Evolutionary conservation across 1,140 invertebrate species (phyloP), one percentile per base, ranked within the genome.

Genomic region (Drosophila kepulauana): DNA sequence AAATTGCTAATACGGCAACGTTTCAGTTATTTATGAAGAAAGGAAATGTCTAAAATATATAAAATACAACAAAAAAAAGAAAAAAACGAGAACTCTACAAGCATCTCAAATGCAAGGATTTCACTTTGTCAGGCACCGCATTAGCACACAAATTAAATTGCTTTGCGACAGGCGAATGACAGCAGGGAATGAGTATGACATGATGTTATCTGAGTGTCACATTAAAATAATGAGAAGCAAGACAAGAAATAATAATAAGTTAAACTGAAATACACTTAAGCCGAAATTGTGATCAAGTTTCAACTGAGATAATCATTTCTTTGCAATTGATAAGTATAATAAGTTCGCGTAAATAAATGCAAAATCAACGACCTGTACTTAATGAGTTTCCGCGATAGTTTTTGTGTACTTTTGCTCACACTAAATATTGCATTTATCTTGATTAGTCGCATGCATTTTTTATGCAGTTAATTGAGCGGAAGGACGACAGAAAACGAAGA

Each of bases 1-100:
- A 78, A 82, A 87, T 88, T 88, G 77, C 84, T 88, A 87, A 84
- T 88, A 82, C 59, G 61, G 13, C 49, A 48, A 51, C 46, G 64
- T 64, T 58, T 68, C 58, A 25, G n/a, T 74, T 68, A 75, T 78
- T 78, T 78, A 61, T 69, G 46, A 57, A 51, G 66, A 35, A 16
- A 15, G 41, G 15, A 66, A 67, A 63, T 69, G 30, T 38, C 43
- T 52, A 11, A 63, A 28, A 46, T 73, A 59, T 54, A 33, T 33
- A 38, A 25, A 25, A 25, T 25, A 25, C 20, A 25, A 1, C 1
- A 20, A 56, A 62, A 74, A 28, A 64, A 30, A 51, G 41, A 65
- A 52, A 20, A 20, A 20, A 20, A 20, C 20, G 20, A 20, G 2
- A 20, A 25, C 20, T 62, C 28, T 13, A 30, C 20, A 43, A 54